Conservation (phyloP, 2,113 vertebrate species). For the Corythornis cristatus region DNA sequence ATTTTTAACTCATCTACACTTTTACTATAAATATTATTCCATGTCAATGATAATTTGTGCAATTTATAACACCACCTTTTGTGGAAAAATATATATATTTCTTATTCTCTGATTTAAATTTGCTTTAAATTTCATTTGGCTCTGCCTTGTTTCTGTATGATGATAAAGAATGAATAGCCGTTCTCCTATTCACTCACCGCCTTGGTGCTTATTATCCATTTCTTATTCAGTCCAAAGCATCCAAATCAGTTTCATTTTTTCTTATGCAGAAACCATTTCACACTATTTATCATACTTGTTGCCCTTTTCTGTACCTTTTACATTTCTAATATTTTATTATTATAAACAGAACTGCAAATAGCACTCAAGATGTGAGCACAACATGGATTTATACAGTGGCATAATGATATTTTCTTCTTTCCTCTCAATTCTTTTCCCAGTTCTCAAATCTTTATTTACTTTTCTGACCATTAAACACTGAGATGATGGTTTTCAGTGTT, state of each 20-base stretch:
- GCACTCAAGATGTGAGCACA: neutral
- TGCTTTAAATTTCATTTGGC: constrained; percentile 11
- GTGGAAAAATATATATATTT: neutral
- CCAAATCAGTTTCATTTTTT: constrained; percentile 11
- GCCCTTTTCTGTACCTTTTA: constrained; percentile 42
- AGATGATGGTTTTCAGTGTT: neutral
- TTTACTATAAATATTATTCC: neutral
- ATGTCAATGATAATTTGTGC: neutral
- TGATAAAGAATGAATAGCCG: neutral
- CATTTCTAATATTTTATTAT: constrained; percentile 36
- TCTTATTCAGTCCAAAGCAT: constrained; percentile 9
- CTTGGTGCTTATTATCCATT: constrained; percentile 4
- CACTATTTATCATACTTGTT: constrained; percentile 26
- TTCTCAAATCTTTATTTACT: constrained; percentile 22
- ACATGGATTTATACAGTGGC: neutral
- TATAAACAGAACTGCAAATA: constrained; percentile 34
- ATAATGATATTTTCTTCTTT: constrained; percentile 33
- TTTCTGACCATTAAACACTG: neutral
- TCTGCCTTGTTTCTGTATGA: neutral
- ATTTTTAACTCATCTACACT: neutral
- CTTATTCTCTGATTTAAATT: neutral
- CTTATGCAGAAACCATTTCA: neutral
- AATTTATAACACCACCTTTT: neutral
- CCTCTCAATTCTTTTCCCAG: neutral
- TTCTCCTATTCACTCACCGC: neutral